Evolutionary conservation across 2,888 invertebrate species (phyloP), one percentile per base, ranked within the genome.

Genomic region (Pollenia griseotomentosa): DNA sequence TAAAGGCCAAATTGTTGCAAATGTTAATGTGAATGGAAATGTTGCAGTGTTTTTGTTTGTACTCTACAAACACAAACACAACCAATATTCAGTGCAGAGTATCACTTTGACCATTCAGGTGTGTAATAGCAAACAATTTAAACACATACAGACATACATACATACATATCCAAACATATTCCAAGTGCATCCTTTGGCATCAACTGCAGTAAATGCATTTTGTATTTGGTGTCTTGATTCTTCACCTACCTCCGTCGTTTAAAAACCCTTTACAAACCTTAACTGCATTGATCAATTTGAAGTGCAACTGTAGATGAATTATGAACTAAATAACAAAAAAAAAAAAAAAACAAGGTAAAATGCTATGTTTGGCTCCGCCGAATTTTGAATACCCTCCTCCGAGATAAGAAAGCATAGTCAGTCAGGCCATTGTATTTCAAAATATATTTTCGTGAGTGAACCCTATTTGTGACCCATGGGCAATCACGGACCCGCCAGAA

Each of bases 31-130:
- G 16, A 14, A 63, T 23, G 63, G 33, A 33, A 33, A 33, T 33
- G 6, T 33, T 23, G 53, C 42, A 23, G 23, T 74, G 82, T 63
- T 61, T 68, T 70, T 83, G 70, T 83, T 83, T 83, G 63, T 83
- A n/a, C 75, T 61, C 5, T 12, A 65, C 44, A 75, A 48, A 53
- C 19, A 63, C 73, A 81, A 59, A 82, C 51, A 59, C 66, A 59
- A 33, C 14, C 59, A 48, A 61, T 65, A 71, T 75, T 71, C 81
- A 68, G 61, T 73, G 61, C 48, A 51, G 12, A 48, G 74, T 78
- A 87, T 84, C 81, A 87, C 87, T 87, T 87, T 87, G 87, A 87
- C 87, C 81, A 87, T 61, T 87, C 87, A 87, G 68, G 73, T 87
- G 83, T 84, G 73, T 81, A 81, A 87, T 73, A 80, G 81, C 70